Conservation (phyloP, 1,140 invertebrate genomes). For the Papilio helenus region DNA sequence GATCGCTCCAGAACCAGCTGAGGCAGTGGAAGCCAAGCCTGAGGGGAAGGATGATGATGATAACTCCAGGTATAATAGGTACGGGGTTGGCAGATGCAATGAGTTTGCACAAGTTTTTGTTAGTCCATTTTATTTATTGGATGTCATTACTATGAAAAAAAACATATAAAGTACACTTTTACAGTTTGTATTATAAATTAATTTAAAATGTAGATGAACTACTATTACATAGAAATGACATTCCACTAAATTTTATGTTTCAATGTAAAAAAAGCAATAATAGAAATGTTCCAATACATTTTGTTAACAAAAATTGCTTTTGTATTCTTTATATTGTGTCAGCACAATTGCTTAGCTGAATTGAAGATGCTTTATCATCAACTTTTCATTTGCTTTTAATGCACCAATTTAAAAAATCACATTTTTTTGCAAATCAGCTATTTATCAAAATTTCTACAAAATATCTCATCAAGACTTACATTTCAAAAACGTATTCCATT, state of each 20-base stretch:
- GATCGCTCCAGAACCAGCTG: slow-evolving; percentile 77
- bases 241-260: not conserved
- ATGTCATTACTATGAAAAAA: slow-evolving; percentile 53
- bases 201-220: not conserved
- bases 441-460: slow-evolving; percentile 6
- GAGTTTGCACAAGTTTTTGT: slow-evolving; percentile 64
- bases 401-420: slow-evolving; percentile 20
- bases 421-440: slow-evolving; percentile 32
- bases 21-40: slow-evolving; percentile 79
- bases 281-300: not conserved
- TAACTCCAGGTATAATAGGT: slow-evolving; percentile 90
- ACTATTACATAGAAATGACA: not conserved
- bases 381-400: slow-evolving; percentile 23
- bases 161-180: not conserved
- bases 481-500: not conserved
- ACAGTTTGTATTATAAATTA: not conserved
- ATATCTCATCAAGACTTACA: not conserved
- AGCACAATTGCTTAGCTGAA: slow-evolving; percentile 33
- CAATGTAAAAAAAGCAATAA: not conserved
- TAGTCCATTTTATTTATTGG: slow-evolving; percentile 49
- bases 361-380: slow-evolving; percentile 27
- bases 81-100: slow-evolving; percentile 82
- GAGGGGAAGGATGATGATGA: slow-evolving; percentile 90
- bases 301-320: slow-evolving; percentile 35
- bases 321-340: slow-evolving; percentile 23